Base-by-base conservation (phyloP, 1,140 invertebrate genomes). In the Brachionus angularis region DNA sequence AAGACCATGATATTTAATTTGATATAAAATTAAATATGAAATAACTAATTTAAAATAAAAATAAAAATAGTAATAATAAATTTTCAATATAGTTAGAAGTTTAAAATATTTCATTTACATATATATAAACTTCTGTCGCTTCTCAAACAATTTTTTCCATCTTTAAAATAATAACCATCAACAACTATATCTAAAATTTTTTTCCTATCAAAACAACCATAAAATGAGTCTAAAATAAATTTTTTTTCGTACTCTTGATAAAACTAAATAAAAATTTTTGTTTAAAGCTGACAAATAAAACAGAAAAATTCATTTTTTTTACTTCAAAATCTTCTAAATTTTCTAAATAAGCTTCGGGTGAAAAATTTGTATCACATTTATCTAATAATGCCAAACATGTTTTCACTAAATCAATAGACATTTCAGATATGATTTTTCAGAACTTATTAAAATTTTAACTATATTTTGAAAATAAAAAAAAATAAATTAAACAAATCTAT, bases 341-440 rank as follows among this genome's bases (percentile, higher is more conserved):
- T 39, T 58, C 33, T 39, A 58, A 23, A 58, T 58, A 58, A 25
- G 53, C 23, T 18, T 58, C 53, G 18, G 53, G 53, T 58, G 53
- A 58, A 58, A 58, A 58, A 12, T 58, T 58, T 16, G 53, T 39
- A 23, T 58, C 53, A 36, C 18, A 58, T 58, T 39, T 58, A 58
- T 58, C 53, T 5, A 58, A 23, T 25, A 58, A 12, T 39, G 10
- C 33, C 27, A 58, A 39, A 25, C 53, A 58, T 39, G 39, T 29
- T 58, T 31, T 23, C 36, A 58, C 53, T 12, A 58, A 12, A 58
- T 58, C 53, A 18, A 39, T 39, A 25, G 53, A 58, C 53, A 58
- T 58, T 39, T n/a, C n/a, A n/a, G n/a, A 34, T 58, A 10, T 29
- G 5, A 2, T 52, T 5, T 27, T 52, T 27, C n/a, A 52, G 21